These are phyloP conservation scores for Chalcis sispes DNA, from an alignment of 2,888 invertebrate species.

Conservation along the genomic window DNA sequence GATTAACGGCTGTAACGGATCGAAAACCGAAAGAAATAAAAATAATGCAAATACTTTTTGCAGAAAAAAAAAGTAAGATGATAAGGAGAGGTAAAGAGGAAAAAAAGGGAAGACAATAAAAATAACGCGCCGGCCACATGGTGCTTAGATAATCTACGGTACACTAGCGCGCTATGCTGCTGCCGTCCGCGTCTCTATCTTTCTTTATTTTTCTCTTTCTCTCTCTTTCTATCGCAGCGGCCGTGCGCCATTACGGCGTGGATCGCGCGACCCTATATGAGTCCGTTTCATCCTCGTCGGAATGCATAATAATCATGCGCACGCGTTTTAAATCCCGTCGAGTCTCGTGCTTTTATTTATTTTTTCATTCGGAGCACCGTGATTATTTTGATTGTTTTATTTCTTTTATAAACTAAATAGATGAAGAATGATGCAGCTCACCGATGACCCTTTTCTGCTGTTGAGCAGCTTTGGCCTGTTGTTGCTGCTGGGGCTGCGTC, in stretches of 20 bases:
- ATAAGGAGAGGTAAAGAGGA: too few relatives aligned
- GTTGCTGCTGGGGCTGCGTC: constrained; percentile 45
- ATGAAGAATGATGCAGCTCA: constrained; percentile 37
- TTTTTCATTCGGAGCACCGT: background rate
- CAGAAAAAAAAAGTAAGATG: background rate
- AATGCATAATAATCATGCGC: too few relatives aligned
- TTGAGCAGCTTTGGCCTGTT: constrained; percentile 55
- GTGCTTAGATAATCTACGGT: constrained; percentile 46
- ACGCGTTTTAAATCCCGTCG: too few relatives aligned
- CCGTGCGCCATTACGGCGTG: constrained; percentile 56
- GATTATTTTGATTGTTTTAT: too few relatives aligned
- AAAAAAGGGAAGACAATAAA: background rate
- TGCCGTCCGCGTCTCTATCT: constrained; percentile 9
- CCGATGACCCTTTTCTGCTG: constrained; percentile 61
- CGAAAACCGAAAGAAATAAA: too few relatives aligned
- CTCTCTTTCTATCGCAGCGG: constrained; percentile 5
- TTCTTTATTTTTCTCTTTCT: constrained; percentile 26
- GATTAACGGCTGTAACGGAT: too few relatives aligned
- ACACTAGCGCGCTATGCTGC: background rate
- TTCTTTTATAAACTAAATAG: too few relatives aligned
- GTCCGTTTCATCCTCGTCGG: background rate
- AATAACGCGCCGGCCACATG: constrained; percentile 50
- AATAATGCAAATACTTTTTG: constrained; percentile 5
- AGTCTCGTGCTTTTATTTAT: too few relatives aligned
- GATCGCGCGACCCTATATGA: background rate